Base-by-base conservation (phyloP, 2,888 invertebrate genomes). In the Aphodius sticticus region DNA sequence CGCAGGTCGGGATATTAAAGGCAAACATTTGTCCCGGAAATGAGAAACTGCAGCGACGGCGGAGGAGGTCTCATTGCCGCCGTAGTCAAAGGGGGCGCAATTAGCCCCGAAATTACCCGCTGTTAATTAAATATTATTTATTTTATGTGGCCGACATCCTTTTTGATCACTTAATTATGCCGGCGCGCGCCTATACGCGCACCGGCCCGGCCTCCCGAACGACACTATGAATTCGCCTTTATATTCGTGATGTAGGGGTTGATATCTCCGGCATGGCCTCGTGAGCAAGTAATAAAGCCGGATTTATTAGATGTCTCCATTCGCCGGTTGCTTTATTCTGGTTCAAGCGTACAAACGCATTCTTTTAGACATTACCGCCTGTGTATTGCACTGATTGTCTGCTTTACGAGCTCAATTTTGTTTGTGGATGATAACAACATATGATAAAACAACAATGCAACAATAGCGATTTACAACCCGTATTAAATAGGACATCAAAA, bases 61-160 rank as follows among this genome's bases (percentile, higher is more conserved):
- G 53, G 53, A 53, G 7, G 53, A 53, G 53, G 53, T 53, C 53
- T 53, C 53, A 53, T 53, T 53, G 53, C 36, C 72, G 72, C 9
- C 74, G 16, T 35, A 35, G 36, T 75, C 76, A 70, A 76, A 70
- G 71, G 76, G 71, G 26, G n/a, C n/a, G 70, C 76, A 79, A 79
- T 79, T 79, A 79, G 71, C 15, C 76, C 36, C 53, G 74, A 76
- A 79, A 79, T 79, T 79, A 70, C 76, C 76, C 79, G 16, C 70
- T 38, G 70, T 79, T 76, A 76, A 79, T 79, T 79, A 79, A 79
- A 79, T 69, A 79, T 79, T 79, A 79, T 79, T 79, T 79, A 76
- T 79, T 79, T 76, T 76, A 72, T 70, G 74, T 71, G 71, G 26
- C 78, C 9, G 53, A 71, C 38, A 72, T 72, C 71, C 78, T 15